Conservation (phyloP, 2,797 vertebrate species). For the Nannoperca obscura region DNA sequence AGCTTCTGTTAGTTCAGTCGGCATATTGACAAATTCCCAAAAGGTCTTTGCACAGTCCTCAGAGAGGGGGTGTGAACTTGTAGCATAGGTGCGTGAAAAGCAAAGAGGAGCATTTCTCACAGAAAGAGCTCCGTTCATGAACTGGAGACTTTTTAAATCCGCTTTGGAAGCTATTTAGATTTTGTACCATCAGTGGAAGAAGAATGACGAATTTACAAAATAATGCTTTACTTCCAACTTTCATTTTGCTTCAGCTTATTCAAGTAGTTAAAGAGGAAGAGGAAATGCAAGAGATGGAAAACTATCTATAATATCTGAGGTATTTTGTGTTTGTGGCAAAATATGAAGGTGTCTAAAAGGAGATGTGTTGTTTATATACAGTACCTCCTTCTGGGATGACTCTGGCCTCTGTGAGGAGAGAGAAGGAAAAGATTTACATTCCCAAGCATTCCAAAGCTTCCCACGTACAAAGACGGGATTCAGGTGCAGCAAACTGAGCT, state of each 20-base stretch:
- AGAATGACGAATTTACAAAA: background rate
- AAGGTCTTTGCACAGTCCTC: background rate
- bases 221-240: background rate
- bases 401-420: constrained; percentile 80
- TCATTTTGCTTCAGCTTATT: background rate
- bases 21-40: background rate
- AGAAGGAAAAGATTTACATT: constrained; percentile 64
- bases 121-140: no score
- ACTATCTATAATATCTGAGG: background rate
- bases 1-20: background rate
- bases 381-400: constrained; percentile 87
- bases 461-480: constrained; percentile 83
- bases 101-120: background rate
- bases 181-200: background rate
- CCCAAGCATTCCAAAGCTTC: constrained; percentile 58
- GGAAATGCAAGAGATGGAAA: background rate
- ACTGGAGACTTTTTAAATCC: background rate
- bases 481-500: constrained; percentile 59
- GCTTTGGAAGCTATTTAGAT: background rate
- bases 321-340: constrained; percentile 11
- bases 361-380: constrained; percentile 30
- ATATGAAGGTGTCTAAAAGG: constrained; percentile 19
- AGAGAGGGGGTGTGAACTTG: background rate
- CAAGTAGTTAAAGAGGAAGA: no score
- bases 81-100: background rate